Evolutionary conservation across 2,888 invertebrate genomes (phyloP).

Genomic region (Drosophila rellima): DNA sequence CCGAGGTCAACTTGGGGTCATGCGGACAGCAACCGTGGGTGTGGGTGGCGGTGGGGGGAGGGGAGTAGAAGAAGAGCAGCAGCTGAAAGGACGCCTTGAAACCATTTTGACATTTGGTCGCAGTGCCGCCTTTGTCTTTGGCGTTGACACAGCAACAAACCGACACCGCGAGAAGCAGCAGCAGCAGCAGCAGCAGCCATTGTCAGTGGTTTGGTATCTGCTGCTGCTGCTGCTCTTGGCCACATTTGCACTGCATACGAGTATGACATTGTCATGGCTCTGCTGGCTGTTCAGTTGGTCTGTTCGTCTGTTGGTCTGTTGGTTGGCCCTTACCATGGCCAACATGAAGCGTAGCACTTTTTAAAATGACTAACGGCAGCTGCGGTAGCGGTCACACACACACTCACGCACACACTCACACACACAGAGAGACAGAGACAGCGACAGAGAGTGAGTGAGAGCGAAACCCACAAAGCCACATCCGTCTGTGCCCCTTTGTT

Average conservation of each 20-base stretch:
- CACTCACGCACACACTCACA: conserved; percentile 1
- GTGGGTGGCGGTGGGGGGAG: no score
- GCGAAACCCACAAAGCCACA: conserved; percentile 80
- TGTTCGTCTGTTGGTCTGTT: not conserved
- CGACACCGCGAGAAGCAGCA: conserved; percentile 16
- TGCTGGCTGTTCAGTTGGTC: not conserved
- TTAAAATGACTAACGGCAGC: conserved; percentile 75
- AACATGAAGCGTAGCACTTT: conserved; percentile 55
- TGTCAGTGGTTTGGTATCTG: conserved; percentile 29
- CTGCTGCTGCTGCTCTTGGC: conserved; percentile 13
- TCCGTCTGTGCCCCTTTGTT: conserved; percentile 76
- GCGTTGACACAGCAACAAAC: conserved; percentile 65
- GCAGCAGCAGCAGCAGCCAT: conserved; percentile 12
- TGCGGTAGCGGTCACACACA: conserved; percentile 64
- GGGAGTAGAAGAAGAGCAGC: not conserved
- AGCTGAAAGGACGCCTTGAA: conserved; percentile 47
- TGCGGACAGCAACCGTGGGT: conserved; percentile 17
- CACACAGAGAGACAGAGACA: not conserved
- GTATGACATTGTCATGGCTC: conserved; percentile 63
- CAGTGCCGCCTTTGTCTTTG: conserved; percentile 77
- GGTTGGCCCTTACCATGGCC: conserved; percentile 41
- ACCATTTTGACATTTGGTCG: conserved; percentile 75
- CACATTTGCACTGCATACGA: conserved; percentile 63
- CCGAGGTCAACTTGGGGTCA: conserved; percentile 76
- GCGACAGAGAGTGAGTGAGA: conserved; percentile 5